phyloP scores from a whole-genome alignment of 2,888 invertebrate genomes.

The Oxycera nigricornis region DNA sequence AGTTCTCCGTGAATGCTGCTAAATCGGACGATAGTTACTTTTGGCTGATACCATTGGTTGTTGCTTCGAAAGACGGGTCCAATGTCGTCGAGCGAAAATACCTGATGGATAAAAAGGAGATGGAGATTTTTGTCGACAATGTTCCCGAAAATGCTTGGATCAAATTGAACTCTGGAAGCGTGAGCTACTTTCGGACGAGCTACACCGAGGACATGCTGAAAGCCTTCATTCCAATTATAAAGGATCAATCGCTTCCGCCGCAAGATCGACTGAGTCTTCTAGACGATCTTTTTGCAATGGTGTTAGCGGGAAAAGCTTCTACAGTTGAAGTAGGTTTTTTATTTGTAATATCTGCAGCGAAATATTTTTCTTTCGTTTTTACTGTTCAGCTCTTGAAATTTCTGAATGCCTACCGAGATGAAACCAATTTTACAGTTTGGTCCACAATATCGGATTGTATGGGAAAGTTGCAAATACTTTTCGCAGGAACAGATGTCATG shows the following conservation, averaged over 20 bases:
- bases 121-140: conserved; percentile 75
- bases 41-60: conserved; percentile 91
- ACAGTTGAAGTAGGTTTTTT: conserved; percentile 67
- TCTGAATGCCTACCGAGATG: conserved; percentile 83
- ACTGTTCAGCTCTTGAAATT: conserved; percentile 68
- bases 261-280: conserved; percentile 88
- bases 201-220: conserved; percentile 80
- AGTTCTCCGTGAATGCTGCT: conserved; percentile 86
- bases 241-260: conserved; percentile 81
- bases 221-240: conserved; percentile 80
- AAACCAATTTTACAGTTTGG: conserved; percentile 95
- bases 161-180: conserved; percentile 85
- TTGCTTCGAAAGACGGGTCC: conserved; percentile 79
- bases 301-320: conserved; percentile 80
- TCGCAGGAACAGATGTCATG: conserved; percentile 80
- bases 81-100: conserved; percentile 67
- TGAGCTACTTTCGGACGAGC: conserved; percentile 90
- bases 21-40: conserved; percentile 67
- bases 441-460: conserved; percentile 81
- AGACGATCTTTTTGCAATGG: conserved; percentile 92
- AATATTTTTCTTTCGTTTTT: conserved; percentile 54
- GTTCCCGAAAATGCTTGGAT: conserved; percentile 81
- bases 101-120: conserved; percentile 71
- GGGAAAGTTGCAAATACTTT: conserved; percentile 75
- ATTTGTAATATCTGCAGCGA: background rate